phyloP scores from a whole-genome alignment of 1,140 invertebrate species.

The Trachymyrmex cornetzi region DNA sequence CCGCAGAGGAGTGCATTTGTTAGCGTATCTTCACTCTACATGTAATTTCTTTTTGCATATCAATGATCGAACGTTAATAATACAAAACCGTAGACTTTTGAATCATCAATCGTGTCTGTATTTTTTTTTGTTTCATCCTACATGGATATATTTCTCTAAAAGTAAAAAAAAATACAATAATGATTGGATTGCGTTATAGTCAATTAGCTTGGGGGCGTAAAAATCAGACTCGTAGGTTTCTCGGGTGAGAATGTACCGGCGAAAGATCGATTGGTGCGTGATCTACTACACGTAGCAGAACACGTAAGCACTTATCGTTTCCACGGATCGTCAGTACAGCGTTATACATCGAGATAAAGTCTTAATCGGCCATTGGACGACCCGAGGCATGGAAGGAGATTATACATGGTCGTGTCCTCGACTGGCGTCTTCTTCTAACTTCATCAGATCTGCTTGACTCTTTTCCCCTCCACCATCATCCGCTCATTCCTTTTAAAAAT shows the following conservation, averaged over 20 bases:
- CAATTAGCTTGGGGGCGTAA: not conserved
- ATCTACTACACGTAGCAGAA: slow-evolving; percentile 72
- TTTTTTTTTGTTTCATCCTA: not conserved
- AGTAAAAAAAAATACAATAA: not conserved
- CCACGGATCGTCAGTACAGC: slow-evolving; percentile 62
- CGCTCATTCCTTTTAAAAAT: slow-evolving; percentile 23
- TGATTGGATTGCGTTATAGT: not conserved
- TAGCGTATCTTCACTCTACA: slow-evolving; percentile 78
- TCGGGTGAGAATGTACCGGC: slow-evolving; percentile 54
- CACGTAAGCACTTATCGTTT: slow-evolving; percentile 74
- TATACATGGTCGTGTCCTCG: slow-evolving; percentile 50
- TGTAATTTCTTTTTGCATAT: not conserved
- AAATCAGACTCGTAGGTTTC: slow-evolving; percentile 1
- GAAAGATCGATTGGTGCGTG: slow-evolving; percentile 73
- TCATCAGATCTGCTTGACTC: slow-evolving; percentile 20
- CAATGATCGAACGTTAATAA: not conserved
- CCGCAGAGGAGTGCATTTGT: slow-evolving; percentile 83
- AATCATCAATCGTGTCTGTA: not conserved
- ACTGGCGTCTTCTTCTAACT: slow-evolving; percentile 48
- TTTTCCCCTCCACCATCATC: not conserved
- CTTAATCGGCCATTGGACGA: slow-evolving; percentile 73
- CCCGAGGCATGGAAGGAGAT: slow-evolving; percentile 65
- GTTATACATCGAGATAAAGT: slow-evolving; percentile 72
- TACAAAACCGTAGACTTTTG: not conserved
- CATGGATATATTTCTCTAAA: slow-evolving; percentile 2